Evolutionary conservation across 2,113 vertebrate species (phyloP), one percentile per base, ranked within the genome.

Genomic region (Arenaria interpres): DNA sequence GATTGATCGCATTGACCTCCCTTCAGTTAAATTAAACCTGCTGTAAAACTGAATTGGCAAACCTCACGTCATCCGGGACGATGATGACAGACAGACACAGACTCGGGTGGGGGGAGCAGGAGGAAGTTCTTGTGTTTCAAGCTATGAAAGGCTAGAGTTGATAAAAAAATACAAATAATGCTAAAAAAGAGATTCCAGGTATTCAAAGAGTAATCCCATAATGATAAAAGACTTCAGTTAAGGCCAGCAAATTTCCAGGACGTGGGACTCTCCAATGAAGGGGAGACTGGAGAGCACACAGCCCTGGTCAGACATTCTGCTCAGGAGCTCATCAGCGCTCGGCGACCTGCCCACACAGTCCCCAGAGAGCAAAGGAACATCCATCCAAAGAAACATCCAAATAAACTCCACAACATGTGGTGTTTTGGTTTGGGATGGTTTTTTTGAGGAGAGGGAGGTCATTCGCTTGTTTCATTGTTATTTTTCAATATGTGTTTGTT

Each of bases 1-100:
- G 66, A 86, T 62, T 81, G 86, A 90, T 94, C 86, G 30, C 69
- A 62, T 30, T 95, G 84, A 56, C 60, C 81, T 91, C 88, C 62
- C 81, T 77, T 74, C 27, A 51, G 24, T 84, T 88, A 84, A 74
- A 94, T 91, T 79, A 92, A 96, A 82, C 21, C 43, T 68, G 12
- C 48, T 81, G 39, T 67, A 66, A 88, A 72, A 68, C 12, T 64
- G 5, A 71, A 66, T 18, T 66, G 79, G 35, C 33, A 87, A 85
- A 66, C 12, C 22, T 87, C 54, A 41, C 10, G 50, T 53, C 64
- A 73, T 39, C 24, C 48, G 62, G 12, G 21, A 25, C 2, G 7
- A 88, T 25, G 63, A 39, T 81, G 75, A 73, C 37, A 91, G 72
- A 30, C 2, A 88, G 21, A 37, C 15, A 50, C 8, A 30, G 33